phyloP scores from a whole-genome alignment of 2,888 invertebrate species.

The Galerucella calmariensis region DNA sequence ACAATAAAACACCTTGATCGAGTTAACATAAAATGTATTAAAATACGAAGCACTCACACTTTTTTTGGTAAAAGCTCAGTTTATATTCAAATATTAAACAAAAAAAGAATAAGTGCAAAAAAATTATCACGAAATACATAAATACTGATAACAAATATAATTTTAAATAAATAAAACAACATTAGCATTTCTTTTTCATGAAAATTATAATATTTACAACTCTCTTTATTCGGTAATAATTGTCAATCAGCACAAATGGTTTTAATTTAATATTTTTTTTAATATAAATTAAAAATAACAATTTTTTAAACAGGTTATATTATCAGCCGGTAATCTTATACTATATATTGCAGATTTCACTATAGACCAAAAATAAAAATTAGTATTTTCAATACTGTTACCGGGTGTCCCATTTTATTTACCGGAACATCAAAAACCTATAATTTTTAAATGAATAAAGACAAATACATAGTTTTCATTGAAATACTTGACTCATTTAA shows the following conservation, averaged over 20 bases:
- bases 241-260: background rate
- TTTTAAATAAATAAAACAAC: slow-evolving; percentile 25
- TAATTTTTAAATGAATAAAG: no score
- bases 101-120: slow-evolving; percentile 18
- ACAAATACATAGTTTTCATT: no score
- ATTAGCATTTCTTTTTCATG: slow-evolving; percentile 3
- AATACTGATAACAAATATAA: slow-evolving; percentile 23
- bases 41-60: slow-evolving; percentile 20
- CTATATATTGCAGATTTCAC: background rate
- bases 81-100: slow-evolving; percentile 6
- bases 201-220: slow-evolving; percentile 4
- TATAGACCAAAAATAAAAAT: background rate
- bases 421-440: no score
- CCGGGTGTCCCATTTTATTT: no score
- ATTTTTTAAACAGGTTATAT: background rate
- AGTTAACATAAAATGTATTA: slow-evolving; percentile 25
- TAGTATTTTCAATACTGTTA: background rate
- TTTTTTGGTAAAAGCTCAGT: slow-evolving; percentile 16
- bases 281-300: background rate
- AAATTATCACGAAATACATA: slow-evolving; percentile 19
- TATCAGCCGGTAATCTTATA: background rate
- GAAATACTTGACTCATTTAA: no score
- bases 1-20: background rate
- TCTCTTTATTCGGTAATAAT: background rate
- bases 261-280: background rate